Base-by-base conservation (phyloP, 2,113 vertebrate species). In the Oplegnathus fasciatus region DNA sequence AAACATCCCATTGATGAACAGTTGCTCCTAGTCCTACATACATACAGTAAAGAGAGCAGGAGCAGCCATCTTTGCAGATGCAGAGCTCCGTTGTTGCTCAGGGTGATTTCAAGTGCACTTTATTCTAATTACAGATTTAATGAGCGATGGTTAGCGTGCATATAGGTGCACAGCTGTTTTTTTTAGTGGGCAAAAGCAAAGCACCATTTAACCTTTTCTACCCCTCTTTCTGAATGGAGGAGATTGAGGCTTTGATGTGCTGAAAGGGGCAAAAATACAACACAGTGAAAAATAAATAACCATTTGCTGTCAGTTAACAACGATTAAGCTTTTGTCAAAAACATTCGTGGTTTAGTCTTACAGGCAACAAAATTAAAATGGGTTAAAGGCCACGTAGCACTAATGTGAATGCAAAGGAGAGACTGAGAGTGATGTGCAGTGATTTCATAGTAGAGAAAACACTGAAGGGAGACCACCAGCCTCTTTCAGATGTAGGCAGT, bases 61-160 rank as follows among this genome's bases (percentile, higher is more conserved):
- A 58, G 46, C 67, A 82, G 74, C 68, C 72, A 13, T 74, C 34
- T 82, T 79, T 85, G 69, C 79, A 82, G 46, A 82, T 34, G 37
- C 81, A 75, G 61, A 57, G 44, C 78, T 69, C 40, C 32, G 24
- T 34, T 74, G 85, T 84, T 54, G 67, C 78, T 89, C 79, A 71
- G 85, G 83, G 83, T 88, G 78, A 86, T 87, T 93, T 91, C 66
- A 86, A 88, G 84, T 87, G 81, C 76, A 82, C 84, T 82, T 88
- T 65, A 83, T 89, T 88, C 44, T 86, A 89, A 92, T 92, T 86
- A 90, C 74, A 80, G 44, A 86, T 85, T 90, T 85, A 88, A 88
- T 91, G 75, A 86, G 70, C 10, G 9, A 44, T 74, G 74, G 75
- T 88, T 83, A 78, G 40, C 1, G 26, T 26, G 64, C 82, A 72